phyloP scores from a whole-genome alignment of 1,140 invertebrate genomes.

The Chymomyza costata region DNA sequence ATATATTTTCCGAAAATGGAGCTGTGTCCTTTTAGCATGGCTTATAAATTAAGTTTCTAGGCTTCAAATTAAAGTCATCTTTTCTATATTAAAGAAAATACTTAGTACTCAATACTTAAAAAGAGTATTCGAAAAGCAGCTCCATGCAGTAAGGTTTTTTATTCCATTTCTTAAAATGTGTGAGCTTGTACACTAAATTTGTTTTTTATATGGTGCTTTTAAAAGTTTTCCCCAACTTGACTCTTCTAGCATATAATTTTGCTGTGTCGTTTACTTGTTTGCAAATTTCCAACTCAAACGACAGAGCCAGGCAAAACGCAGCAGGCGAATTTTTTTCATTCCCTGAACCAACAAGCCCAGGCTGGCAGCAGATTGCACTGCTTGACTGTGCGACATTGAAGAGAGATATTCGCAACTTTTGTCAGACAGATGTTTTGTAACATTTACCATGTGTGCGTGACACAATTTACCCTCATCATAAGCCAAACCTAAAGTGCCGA shows the following conservation, averaged over 20 bases:
- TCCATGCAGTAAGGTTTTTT: too few species aligned
- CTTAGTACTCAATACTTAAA: too few species aligned
- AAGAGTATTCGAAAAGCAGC: constrained; percentile 7
- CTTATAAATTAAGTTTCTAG: too few species aligned
- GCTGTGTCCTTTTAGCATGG: too few species aligned
- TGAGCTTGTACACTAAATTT: constrained; percentile 21
- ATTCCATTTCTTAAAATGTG: too few species aligned
- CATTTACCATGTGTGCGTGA: constrained; percentile 49
- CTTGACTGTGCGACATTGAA: too few species aligned
- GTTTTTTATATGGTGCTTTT: not conserved
- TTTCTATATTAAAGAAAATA: too few species aligned
- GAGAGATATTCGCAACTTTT: too few species aligned
- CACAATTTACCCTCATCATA: constrained; percentile 49
- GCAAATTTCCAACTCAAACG: constrained; percentile 66
- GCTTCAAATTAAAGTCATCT: too few species aligned
- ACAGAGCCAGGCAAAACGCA: constrained; percentile 44
- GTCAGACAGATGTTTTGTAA: constrained; percentile 34
- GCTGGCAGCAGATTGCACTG: constrained; percentile 51
- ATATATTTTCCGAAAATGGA: too few species aligned
- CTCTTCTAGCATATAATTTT: constrained; percentile 25
- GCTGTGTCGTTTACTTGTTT: constrained; percentile 49
- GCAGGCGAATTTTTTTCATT: constrained; percentile 26
- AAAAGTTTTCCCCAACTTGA: not conserved
- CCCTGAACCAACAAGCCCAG: constrained; percentile 34
- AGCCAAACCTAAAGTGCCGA: too few species aligned